These are phyloP conservation scores for Ceratosolen solmsi DNA, from an alignment of 1,140 invertebrate species.

Conservation along the genomic window DNA sequence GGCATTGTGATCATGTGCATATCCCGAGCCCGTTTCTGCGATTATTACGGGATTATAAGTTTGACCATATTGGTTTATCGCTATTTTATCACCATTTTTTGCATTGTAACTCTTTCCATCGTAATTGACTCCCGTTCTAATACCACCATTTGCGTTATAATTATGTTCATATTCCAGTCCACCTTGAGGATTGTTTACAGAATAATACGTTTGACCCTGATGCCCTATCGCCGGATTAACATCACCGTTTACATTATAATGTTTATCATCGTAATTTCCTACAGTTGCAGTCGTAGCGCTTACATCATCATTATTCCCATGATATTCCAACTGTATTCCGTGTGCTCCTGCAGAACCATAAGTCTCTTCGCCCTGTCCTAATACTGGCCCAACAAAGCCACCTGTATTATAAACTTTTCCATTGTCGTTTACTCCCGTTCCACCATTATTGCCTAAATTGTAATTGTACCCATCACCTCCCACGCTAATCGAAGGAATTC, in stretches of 20 bases:
- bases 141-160: not conserved
- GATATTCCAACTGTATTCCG: too few species aligned
- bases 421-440: too few species aligned
- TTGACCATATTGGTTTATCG: conserved; percentile 9
- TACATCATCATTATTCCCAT: not conserved
- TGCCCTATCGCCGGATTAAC: not conserved
- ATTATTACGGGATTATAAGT: conserved; percentile 10
- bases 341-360: too few species aligned
- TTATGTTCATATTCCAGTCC: not conserved
- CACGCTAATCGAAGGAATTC: not conserved
- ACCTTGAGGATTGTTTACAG: not conserved
- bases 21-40: conserved; percentile 9
- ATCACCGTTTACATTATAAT: not conserved
- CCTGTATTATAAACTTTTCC: not conserved
- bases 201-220: conserved; percentile 5
- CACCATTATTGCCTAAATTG: not conserved
- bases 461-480: not conserved
- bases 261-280: not conserved
- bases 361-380: too few species aligned
- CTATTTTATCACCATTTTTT: not conserved
- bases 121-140: not conserved
- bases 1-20: not conserved
- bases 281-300: not conserved
- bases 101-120: not conserved
- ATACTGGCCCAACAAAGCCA: not conserved